Base-by-base conservation (phyloP, 2,113 vertebrate genomes). In the Cichladusa arquata region DNA sequence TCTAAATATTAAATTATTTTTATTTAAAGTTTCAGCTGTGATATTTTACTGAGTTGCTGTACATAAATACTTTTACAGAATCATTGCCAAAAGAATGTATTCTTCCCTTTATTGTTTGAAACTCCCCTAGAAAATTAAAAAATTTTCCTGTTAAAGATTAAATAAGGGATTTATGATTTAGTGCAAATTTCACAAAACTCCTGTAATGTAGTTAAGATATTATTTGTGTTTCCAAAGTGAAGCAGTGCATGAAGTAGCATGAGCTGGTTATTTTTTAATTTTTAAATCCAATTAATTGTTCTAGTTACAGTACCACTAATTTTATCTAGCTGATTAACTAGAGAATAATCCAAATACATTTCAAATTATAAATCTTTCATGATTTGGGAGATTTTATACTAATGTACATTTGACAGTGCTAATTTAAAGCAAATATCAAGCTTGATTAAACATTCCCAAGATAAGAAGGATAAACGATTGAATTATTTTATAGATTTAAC, bases 391-490 rank as follows among this genome's bases (percentile, higher is more conserved):
- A 99, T 98, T 99, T 99, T 98, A 98, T 98, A 99, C 98, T 99
- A 99, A 99, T 98, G 98, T 98, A 98, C 98, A 98, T 98, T 99
- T 98, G 98, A 98, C 98, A 97, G 98, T 98, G 98, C 98, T 99
- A 99, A 99, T 99, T 98, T 99, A 99, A 99, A 99, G 99, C 98
- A 99, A 99, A 99, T 99, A 99, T 97, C 96, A 98, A 96, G 97
- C 98, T 98, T 99, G 98, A 99, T 99, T 99, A 99, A 99, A 99
- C 98, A 99, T 99, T 98, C 98, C 98, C 98, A 96, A 94, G 98
- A 98, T 98, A 98, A 98, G 96, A 97, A 93, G 97, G 98, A 98
- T 98, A 99, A 99, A 98, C 95, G 98, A 98, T 98, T 99, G 98
- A 98, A 99, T 99, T 98, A 98, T 99, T 98, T 98, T 98, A 98